Conservation (phyloP, 2,113 vertebrate genomes). For the Paratilapia polleni region DNA sequence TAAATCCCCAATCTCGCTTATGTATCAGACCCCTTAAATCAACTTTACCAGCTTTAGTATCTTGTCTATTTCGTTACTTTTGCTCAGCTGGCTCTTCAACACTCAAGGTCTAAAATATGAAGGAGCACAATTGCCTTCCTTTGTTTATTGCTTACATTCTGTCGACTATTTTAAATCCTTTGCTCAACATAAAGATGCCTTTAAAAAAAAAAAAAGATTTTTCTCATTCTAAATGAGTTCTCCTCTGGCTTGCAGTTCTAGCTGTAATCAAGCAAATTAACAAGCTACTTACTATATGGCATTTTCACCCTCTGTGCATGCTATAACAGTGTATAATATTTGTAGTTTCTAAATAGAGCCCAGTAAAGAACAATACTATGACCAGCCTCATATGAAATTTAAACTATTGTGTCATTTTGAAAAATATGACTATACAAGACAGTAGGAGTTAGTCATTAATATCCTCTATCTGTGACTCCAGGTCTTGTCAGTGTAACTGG, state of each 20-base stretch:
- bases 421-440: slow-evolving; percentile 11
- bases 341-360: not conserved
- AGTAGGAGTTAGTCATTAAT: slow-evolving; percentile 12
- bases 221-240: not conserved
- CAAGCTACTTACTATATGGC: not conserved
- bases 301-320: not conserved
- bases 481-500: slow-evolving; percentile 17
- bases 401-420: not conserved
- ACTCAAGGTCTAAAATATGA: not conserved
- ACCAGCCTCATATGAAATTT: not conserved
- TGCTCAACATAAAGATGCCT: not conserved
- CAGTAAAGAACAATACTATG: not conserved
- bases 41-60: not conserved
- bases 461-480: slow-evolving; percentile 32
- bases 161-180: not conserved
- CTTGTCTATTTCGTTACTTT: not conserved
- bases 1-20: not conserved
- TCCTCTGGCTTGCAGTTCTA: not conserved
- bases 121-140: not conserved
- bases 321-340: not conserved
- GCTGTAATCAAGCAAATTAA: not conserved
- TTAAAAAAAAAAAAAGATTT: not conserved
- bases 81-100: not conserved
- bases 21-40: not conserved
- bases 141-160: not conserved